phyloP scores from a whole-genome alignment of 2,888 invertebrate species.

The Sicus ferrugineus region DNA sequence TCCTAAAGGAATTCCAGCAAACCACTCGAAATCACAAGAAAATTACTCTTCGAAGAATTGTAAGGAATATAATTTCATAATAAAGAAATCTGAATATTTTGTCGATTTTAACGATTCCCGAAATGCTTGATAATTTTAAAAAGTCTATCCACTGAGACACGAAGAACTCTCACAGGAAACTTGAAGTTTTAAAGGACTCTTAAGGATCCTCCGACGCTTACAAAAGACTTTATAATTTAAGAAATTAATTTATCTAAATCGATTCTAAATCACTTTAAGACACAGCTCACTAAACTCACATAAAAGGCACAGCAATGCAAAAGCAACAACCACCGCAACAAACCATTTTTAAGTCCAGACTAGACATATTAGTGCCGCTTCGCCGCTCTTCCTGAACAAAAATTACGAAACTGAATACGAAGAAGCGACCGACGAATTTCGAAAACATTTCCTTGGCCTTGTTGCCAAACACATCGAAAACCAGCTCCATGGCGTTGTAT shows the following conservation, averaged over 20 bases:
- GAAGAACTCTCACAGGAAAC: too few species aligned
- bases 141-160: too few species aligned
- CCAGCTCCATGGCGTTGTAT: background rate
- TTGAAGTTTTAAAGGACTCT: too few species aligned
- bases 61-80: too few species aligned
- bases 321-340: background rate
- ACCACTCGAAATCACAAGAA: too few species aligned
- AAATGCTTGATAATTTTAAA: too few species aligned
- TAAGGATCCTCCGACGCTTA: too few species aligned
- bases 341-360: constrained; percentile 18
- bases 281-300: background rate
- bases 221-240: too few species aligned
- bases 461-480: constrained; percentile 8
- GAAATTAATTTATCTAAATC: background rate
- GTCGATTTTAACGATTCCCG: too few species aligned
- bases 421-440: background rate
- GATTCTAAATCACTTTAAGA: background rate
- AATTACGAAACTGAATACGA: constrained; percentile 25
- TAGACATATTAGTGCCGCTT: constrained; percentile 30
- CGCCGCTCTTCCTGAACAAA: background rate
- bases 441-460: constrained; percentile 23
- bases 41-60: too few species aligned
- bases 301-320: background rate
- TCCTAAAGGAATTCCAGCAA: too few species aligned
- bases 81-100: too few species aligned